Base-by-base conservation (phyloP, 2,113 vertebrate genomes). In the Stomatorhinus ivindoensis region DNA sequence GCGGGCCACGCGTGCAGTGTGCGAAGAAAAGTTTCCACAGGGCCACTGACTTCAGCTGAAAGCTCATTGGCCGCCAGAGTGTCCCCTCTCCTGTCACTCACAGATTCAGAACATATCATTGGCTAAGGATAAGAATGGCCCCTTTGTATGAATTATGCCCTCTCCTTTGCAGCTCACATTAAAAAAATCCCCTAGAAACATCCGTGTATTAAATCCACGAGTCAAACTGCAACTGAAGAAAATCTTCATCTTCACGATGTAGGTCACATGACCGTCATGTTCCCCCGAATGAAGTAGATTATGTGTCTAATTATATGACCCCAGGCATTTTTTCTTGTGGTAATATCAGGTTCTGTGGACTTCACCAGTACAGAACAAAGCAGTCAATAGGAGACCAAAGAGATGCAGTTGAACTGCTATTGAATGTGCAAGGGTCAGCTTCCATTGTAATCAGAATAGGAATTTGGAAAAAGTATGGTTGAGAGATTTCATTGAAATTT, bases 401-500 rank as follows among this genome's bases (percentile, higher is more conserved):
- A 58, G 11, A 15, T 27, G 87, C 46, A 19, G 87, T 42, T 65
- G 87, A 87, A 65, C 17, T 42, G 13, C 19, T 61, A 46, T 87
- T 87, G 87, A 61, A 50, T 13, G 51, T 4, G 3, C 3, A 0
- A 17, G 87, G 42, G n/a, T 50, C 31, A 51, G 47, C 48, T 82
- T 50, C 88, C 88, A 82, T 73, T 53, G 47, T n/a, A 80, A 82
- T 88, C 88, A 80, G 69, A 80, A 51, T 9, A 35, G 69, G 46
- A 88, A 88, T 82, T 88, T 73, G 48, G 51, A 88, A 88, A 88
- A 88, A 35, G 76, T 53, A 58, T 42, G 73, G 88, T n/a, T 84
- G 76, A 84, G 76, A 89, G 88, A 89, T 83, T 89, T 83, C 73
- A 53, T 82, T 89, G 73, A 89, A 89, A 89, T 58, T 83, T 58